Conservation (phyloP, 35 echinoderm and acorn worm species). For the Acanthaster planci region DNA sequence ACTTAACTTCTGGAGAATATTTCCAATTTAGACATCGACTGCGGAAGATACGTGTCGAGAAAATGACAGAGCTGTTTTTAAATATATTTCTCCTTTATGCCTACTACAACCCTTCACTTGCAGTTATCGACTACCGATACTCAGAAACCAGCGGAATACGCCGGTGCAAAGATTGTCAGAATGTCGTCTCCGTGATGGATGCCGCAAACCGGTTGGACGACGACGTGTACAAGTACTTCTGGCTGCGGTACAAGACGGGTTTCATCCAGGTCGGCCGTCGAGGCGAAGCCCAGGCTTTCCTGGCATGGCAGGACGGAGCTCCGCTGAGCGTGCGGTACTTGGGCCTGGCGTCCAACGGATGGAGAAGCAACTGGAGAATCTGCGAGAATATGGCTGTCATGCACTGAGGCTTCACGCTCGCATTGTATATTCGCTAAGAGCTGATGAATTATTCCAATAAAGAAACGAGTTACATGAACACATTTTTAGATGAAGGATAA, state of each 20-base stretch:
- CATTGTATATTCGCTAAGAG: too few relatives aligned
- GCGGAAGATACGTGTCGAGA: too few relatives aligned
- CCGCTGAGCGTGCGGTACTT: constrained; percentile 34
- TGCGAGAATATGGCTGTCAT: background rate
- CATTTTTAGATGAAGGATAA: too few relatives aligned
- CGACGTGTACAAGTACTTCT: background rate
- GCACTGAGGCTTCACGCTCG: too few relatives aligned
- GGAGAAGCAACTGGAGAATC: background rate
- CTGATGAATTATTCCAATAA: too few relatives aligned
- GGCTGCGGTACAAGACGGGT: background rate
- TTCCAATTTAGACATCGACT: too few relatives aligned
- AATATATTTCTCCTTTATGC: too few relatives aligned
- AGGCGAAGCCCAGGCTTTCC: background rate
- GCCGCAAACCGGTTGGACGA: background rate
- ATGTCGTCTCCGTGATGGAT: background rate
- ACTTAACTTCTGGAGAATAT: too few relatives aligned
- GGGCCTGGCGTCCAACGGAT: constrained; percentile 4
- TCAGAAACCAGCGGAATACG: constrained; percentile 4
- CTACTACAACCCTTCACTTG: background rate
- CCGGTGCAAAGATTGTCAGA: background rate
- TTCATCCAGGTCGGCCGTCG: background rate
- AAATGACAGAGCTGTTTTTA: too few relatives aligned
- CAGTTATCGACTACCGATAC: background rate
- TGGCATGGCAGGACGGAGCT: constrained; percentile 33
- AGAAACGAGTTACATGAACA: too few relatives aligned